Percentiles rank a stretch among this genome's conserved stretches.
Evolutionary conservation across 2,113 vertebrate genomes (phyloP).

Genomic region (Mirza zaza): DNA sequence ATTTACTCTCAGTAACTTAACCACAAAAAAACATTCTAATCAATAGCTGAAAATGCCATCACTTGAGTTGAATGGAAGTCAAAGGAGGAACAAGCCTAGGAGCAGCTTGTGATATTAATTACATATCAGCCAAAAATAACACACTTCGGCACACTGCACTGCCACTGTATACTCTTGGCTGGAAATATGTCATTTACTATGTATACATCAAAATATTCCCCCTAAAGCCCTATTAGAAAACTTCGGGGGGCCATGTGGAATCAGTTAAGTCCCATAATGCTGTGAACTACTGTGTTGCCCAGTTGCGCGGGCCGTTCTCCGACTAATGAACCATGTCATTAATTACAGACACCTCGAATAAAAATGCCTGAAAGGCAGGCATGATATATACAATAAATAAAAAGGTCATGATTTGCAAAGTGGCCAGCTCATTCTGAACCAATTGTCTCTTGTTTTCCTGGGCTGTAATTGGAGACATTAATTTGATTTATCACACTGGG

Average conservation of each 20-base stretch:
- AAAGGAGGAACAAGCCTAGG: constrained; percentile 12
- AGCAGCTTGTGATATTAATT: constrained; percentile 71
- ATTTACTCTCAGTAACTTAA: constrained; percentile 23
- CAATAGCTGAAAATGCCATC: constrained; percentile 33
- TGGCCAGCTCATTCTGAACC: constrained; percentile 77
- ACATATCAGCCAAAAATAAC: constrained; percentile 74
- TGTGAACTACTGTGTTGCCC: constrained; percentile 80
- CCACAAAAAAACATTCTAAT: constrained; percentile 17
- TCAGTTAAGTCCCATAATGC: constrained; percentile 79
- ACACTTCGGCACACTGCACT: constrained; percentile 51
- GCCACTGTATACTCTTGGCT: constrained; percentile 52
- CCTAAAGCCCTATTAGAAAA: constrained; percentile 77
- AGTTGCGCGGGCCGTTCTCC: constrained; percentile 73
- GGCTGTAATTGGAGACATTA: constrained; percentile 79
- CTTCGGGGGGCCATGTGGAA: constrained; percentile 83
- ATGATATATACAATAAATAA: constrained; percentile 84
- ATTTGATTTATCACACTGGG: constrained; percentile 76
- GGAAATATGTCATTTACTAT: constrained; percentile 74
- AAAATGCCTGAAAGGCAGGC: constrained; percentile 79
- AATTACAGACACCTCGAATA: constrained; percentile 86
- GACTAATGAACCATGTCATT: constrained; percentile 86
- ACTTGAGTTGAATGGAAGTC: neutral
- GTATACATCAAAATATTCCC: constrained; percentile 78
- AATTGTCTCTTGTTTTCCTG: constrained; percentile 75
- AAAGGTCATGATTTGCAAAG: constrained; percentile 80